Evolutionary conservation across 2,113 vertebrate species (phyloP).

Genomic region (Etheostoma cragini): DNA sequence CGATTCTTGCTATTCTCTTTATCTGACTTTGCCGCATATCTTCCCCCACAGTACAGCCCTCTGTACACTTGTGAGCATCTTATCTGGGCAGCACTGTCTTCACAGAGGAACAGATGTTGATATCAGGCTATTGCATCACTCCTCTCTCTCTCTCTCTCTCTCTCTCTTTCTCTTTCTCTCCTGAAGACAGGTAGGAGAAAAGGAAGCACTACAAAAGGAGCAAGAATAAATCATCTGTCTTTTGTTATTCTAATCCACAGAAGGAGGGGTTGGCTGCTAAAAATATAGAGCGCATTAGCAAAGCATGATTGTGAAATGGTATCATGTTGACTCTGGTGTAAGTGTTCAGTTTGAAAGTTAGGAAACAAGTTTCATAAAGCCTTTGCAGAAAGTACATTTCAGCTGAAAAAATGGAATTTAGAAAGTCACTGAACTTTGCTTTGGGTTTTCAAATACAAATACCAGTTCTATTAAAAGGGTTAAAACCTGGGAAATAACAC

Average conservation of each 20-base stretch:
- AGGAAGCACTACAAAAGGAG: conserved; percentile 54
- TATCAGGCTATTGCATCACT: conserved; percentile 71
- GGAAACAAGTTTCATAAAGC: conserved; percentile 5
- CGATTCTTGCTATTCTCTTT: conserved; percentile 31
- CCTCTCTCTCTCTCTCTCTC: conserved; percentile 37
- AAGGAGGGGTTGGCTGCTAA: conserved; percentile 33
- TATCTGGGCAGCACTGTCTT: conserved; percentile 60
- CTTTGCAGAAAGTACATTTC: background rate
- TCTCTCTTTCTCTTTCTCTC: conserved; percentile 52
- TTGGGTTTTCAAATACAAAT: conserved; percentile 18
- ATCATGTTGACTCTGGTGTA: conserved; percentile 22
- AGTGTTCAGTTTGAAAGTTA: conserved; percentile 22
- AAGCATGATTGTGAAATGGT: conserved; percentile 32
- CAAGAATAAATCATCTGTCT: conserved; percentile 63
- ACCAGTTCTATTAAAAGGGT: background rate
- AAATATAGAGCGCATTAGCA: conserved; percentile 44
- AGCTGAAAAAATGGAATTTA: conserved; percentile 1
- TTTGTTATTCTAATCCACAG: conserved; percentile 69
- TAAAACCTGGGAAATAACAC: background rate
- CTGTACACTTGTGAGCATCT: conserved; percentile 38
- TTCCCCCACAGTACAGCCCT: conserved; percentile 19
- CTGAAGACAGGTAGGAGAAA: conserved; percentile 57
- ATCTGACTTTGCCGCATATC: conserved; percentile 40
- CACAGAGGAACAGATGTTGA: conserved; percentile 51
- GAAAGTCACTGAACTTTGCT: background rate